These are phyloP conservation scores for Cardinalis cardinalis DNA, from an alignment of 2,113 vertebrate species.

Conservation along the genomic window DNA sequence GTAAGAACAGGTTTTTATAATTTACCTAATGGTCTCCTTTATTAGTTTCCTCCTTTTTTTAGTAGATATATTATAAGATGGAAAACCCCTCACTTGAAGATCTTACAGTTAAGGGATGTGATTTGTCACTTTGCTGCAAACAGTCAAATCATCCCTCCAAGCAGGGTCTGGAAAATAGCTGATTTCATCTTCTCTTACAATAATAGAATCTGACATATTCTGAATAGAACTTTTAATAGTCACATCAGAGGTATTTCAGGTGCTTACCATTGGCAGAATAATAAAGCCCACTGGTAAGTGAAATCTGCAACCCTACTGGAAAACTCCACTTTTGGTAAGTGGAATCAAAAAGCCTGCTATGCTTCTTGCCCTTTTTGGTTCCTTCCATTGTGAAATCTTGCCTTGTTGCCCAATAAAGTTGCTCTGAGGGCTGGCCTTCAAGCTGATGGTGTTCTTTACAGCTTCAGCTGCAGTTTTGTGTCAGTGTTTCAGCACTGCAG, in stretches of 20 bases:
- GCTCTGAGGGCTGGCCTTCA: background rate
- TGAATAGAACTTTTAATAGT: background rate
- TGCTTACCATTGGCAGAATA: background rate
- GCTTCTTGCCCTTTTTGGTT: background rate
- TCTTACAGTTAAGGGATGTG: background rate
- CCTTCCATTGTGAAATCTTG: background rate
- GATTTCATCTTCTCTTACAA: background rate
- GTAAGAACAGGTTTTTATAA: background rate
- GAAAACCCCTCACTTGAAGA: background rate
- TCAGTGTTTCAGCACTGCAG: background rate
- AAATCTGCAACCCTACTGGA: background rate
- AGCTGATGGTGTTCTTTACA: background rate
- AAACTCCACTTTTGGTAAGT: background rate
- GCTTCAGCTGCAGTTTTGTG: slow-evolving; percentile 16
- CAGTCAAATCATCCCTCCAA: background rate
- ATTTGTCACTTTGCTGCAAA: background rate
- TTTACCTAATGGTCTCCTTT: background rate
- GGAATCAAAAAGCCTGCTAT: background rate
- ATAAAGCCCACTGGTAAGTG: background rate
- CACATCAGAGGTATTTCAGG: background rate
- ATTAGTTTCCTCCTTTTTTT: background rate
- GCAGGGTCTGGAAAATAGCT: background rate
- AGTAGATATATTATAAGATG: background rate
- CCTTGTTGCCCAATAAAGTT: background rate
- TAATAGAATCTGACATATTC: background rate